These are phyloP conservation scores for Hormaphis cornu DNA, from an alignment of 1,140 invertebrate genomes.

Conservation along the genomic window DNA sequence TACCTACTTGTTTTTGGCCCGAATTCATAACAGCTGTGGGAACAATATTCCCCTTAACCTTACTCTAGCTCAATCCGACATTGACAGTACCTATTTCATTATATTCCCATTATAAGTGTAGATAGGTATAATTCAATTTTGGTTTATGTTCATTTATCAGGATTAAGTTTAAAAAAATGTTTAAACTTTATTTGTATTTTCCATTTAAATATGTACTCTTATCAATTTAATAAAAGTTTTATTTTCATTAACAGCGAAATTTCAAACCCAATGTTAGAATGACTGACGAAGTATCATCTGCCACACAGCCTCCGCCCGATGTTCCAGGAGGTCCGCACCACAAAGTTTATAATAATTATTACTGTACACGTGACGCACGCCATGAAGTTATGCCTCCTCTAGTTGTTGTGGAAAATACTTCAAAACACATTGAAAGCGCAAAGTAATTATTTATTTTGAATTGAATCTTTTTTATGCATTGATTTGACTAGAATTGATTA, in stretches of 20 bases:
- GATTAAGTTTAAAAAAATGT: too few species aligned
- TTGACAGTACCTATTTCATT: too few species aligned
- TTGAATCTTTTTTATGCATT: too few species aligned
- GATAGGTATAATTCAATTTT: too few species aligned
- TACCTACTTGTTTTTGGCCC: too few species aligned
- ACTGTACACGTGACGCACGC: constrained; percentile 64
- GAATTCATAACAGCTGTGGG: too few species aligned
- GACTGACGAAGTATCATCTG: constrained; percentile 50
- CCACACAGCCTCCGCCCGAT: constrained; percentile 64
- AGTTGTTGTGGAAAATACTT: constrained; percentile 45
- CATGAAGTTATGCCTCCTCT: constrained; percentile 59
- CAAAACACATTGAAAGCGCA: neutral
- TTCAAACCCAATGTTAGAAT: constrained; percentile 47
- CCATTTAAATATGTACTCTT: neutral
- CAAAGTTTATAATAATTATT: constrained; percentile 67
- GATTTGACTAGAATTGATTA: too few species aligned
- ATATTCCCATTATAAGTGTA: too few species aligned
- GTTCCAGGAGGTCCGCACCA: constrained; percentile 65
- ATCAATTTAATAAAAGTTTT: neutral
- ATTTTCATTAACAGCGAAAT: neutral
- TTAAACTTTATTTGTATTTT: too few species aligned
- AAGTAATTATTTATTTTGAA: constrained; percentile 9
- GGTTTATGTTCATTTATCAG: too few species aligned
- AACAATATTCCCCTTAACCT: too few species aligned
- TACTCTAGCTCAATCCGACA: too few species aligned